Evolutionary conservation across 2,113 vertebrate genomes (phyloP).

Genomic region (Panurus biarmicus): DNA sequence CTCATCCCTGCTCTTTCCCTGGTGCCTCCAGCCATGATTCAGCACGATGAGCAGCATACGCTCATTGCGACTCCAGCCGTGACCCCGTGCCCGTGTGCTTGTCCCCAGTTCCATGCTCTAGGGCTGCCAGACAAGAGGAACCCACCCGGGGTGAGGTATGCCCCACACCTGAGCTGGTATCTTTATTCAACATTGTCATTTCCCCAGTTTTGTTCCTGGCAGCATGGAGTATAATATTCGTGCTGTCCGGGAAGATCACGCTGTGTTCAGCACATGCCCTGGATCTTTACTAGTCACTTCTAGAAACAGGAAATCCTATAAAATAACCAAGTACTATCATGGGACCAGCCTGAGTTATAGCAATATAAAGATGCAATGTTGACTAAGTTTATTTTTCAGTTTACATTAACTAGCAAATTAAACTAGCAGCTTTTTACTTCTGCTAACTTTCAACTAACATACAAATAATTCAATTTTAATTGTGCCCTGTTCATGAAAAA

Average conservation of each 20-base stretch:
- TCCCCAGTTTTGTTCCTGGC: background rate
- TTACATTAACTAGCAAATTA: background rate
- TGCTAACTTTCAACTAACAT: background rate
- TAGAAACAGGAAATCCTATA: background rate
- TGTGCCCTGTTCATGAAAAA: background rate
- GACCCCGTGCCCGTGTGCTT: background rate
- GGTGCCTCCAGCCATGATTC: background rate
- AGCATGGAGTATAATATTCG: rapidly evolving
- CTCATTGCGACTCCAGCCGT: background rate
- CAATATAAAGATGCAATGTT: background rate
- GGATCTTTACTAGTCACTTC: background rate
- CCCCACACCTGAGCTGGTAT: background rate
- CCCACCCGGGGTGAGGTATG: background rate
- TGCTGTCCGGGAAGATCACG: background rate
- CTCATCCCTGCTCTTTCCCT: background rate
- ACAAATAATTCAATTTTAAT: constrained; percentile 1
- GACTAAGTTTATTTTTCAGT: background rate
- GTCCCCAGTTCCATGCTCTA: background rate
- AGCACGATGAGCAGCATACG: rapidly evolving
- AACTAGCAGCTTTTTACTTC: background rate
- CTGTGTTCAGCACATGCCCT: background rate
- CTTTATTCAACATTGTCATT: background rate
- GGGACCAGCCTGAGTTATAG: background rate
- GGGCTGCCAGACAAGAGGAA: background rate
- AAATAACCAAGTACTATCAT: background rate